Evolutionary conservation across 2,888 invertebrate genomes (phyloP), one percentile per base, ranked within the genome.

Genomic region (Geophilus truncorum): DNA sequence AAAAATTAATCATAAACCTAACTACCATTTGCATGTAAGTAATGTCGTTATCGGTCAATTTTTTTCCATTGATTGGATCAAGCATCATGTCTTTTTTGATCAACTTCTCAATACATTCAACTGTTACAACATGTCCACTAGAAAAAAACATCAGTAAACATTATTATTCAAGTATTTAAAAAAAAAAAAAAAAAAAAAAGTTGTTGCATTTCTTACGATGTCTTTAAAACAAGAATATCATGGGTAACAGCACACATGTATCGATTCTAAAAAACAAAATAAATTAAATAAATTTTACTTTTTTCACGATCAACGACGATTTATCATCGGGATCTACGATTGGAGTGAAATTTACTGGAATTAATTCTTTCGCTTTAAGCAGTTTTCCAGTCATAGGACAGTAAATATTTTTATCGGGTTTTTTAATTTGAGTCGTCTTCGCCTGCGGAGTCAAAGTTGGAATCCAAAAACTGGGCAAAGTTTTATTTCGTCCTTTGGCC

Each of bases 241-340:
- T 96, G 95, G 0, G 98, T 98, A 0, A 99, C 93, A 0, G 98
- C 95, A 87, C 99, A 99, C 93, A 97, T 97, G 86, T 97, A 99
- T 84, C 98, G 91, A 83, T 94, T 86, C 86, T 88, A 83, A 2
- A 84, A 83, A 30, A 21, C 2, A 79, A 25, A 76, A 76, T 79
- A 28, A 78, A 79, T 79, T 12, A 23, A 82, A 57, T 36, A 28
- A 81, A 28, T 23, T 81, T 80, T 81, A 87, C 95, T 86, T 94
- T 92, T 87, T 94, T 96, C 0, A 93, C 91, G 83, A 97, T 95
- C 34, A 97, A 88, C 0, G 96, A 93, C 84, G 93, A 93, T 84
- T 93, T 95, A 83, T 93, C 93, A 86, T 94, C 93, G 0, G 94
- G 93, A 87, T 96, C 96, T 82, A 93, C 94, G 0, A 97, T 93